phyloP scores from a whole-genome alignment of 2,888 invertebrate species.

The Cerceris ruficornis region DNA sequence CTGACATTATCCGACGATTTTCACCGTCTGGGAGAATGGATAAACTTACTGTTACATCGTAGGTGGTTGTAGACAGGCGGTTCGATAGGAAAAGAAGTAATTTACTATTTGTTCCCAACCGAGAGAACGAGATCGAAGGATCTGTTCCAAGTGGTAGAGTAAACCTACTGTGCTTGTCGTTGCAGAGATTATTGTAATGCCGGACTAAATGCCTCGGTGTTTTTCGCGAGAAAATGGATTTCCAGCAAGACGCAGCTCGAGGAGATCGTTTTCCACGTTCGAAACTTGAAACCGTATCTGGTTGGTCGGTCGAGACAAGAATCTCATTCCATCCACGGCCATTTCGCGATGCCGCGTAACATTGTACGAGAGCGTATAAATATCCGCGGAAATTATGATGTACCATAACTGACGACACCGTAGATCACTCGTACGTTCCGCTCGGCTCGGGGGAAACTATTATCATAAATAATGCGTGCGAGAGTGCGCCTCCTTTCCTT shows the following conservation, averaged over 20 bases:
- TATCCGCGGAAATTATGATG: conserved; percentile 66
- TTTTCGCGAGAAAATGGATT: not conserved
- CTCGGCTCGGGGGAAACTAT: conserved; percentile 44
- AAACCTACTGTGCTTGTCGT: no score
- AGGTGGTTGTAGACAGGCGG: not conserved
- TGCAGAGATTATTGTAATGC: no score
- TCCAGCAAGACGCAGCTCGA: conserved; percentile 8
- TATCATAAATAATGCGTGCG: conserved; percentile 58
- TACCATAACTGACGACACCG: conserved; percentile 65
- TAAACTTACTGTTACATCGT: not conserved
- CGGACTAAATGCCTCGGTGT: not conserved
- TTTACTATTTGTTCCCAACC: not conserved
- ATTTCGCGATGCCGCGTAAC: conserved; percentile 49
- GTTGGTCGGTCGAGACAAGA: conserved; percentile 52
- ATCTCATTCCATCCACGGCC: conserved; percentile 67
- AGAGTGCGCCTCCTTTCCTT: conserved; percentile 37
- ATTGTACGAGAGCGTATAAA: conserved; percentile 57
- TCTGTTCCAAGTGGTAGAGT: no score
- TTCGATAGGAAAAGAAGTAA: not conserved
- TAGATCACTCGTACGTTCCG: conserved; percentile 60
- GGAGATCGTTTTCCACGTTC: conserved; percentile 54
- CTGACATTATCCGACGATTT: conserved; percentile 9
- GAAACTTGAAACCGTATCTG: conserved; percentile 51
- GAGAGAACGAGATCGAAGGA: no score
- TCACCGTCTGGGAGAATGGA: not conserved